These are phyloP conservation scores for Nemoura dubitans DNA, from an alignment of 2,888 invertebrate genomes.

Conservation along the genomic window DNA sequence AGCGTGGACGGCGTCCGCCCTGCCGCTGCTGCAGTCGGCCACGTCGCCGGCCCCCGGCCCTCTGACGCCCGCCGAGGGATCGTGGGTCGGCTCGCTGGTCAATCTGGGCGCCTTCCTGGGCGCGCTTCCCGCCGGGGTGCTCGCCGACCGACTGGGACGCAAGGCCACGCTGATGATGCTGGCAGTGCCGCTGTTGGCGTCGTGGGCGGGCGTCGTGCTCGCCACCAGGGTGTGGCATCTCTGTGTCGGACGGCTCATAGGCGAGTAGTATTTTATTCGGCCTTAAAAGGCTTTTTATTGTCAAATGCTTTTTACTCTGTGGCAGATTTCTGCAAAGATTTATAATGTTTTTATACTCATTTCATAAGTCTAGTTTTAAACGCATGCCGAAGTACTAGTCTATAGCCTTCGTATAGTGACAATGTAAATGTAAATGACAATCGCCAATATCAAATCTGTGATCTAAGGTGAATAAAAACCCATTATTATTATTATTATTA, in stretches of 20 bases:
- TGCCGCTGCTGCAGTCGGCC: conserved; percentile 52
- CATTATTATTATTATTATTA: too few species aligned
- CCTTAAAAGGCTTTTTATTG: too few species aligned
- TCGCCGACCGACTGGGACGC: conserved; percentile 66
- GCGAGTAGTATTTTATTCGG: conserved; percentile 59
- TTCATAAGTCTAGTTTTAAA: too few species aligned
- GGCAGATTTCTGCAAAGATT: too few species aligned
- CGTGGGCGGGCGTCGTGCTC: conserved; percentile 67
- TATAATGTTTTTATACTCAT: too few species aligned
- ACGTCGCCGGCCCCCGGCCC: conserved; percentile 30
- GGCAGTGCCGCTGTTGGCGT: conserved; percentile 64
- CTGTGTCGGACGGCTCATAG: conserved; percentile 62
- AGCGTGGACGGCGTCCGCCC: conserved; percentile 54
- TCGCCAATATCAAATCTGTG: too few species aligned
- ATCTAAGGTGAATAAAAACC: too few species aligned
- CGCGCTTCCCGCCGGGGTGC: conserved; percentile 66
- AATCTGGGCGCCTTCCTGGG: conserved; percentile 67
- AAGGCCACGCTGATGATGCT: conserved; percentile 66
- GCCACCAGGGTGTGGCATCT: conserved; percentile 59
- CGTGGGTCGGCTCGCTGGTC: conserved; percentile 63
- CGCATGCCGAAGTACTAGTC: too few species aligned
- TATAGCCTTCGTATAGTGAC: too few species aligned
- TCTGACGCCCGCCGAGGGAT: conserved; percentile 53
- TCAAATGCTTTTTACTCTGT: too few species aligned
- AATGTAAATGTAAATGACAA: too few species aligned